Percentiles rank a stretch among this genome's conserved stretches.
These are phyloP conservation scores for Phoxinus phoxinus DNA, from an alignment of 2,113 vertebrate species.

Conservation along the genomic window DNA sequence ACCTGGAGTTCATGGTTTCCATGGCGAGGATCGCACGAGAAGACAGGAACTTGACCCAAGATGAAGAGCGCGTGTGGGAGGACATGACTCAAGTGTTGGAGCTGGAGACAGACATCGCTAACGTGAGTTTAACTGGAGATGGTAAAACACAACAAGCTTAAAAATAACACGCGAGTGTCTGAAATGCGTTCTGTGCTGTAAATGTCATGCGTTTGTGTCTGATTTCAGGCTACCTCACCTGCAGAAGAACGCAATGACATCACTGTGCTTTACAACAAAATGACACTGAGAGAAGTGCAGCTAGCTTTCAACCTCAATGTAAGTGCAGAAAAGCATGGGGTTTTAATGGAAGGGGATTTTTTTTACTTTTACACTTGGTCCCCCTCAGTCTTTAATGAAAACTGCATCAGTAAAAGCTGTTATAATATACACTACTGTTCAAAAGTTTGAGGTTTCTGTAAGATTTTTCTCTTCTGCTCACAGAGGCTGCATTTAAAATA, in stretches of 20 bases:
- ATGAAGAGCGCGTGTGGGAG: slow-evolving; percentile 79
- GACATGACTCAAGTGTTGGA: slow-evolving; percentile 91
- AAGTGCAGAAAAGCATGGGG: slow-evolving; percentile 60
- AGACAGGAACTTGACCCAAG: slow-evolving; percentile 82
- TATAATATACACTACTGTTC: too few relatives aligned
- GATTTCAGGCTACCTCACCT: slow-evolving; percentile 84
- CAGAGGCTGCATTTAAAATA: background rate
- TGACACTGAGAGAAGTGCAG: slow-evolving; percentile 87
- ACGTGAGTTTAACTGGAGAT: slow-evolving; percentile 76
- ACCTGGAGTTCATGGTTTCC: slow-evolving; percentile 90
- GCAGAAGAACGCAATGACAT: slow-evolving; percentile 93
- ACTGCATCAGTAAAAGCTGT: background rate
- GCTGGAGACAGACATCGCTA: slow-evolving; percentile 91
- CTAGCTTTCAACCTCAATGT: slow-evolving; percentile 84
- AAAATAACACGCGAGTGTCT: background rate
- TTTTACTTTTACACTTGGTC: background rate
- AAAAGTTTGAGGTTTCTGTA: too few relatives aligned
- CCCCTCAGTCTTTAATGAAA: background rate
- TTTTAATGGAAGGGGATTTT: background rate
- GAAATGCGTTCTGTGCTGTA: background rate
- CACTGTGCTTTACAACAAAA: slow-evolving; percentile 92
- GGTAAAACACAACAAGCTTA: slow-evolving; percentile 40
- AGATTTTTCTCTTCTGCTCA: background rate
- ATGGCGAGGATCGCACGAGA: slow-evolving; percentile 87
- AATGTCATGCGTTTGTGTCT: background rate